phyloP scores from a whole-genome alignment of 2,113 vertebrate genomes.

The Phycodurus eques region DNA sequence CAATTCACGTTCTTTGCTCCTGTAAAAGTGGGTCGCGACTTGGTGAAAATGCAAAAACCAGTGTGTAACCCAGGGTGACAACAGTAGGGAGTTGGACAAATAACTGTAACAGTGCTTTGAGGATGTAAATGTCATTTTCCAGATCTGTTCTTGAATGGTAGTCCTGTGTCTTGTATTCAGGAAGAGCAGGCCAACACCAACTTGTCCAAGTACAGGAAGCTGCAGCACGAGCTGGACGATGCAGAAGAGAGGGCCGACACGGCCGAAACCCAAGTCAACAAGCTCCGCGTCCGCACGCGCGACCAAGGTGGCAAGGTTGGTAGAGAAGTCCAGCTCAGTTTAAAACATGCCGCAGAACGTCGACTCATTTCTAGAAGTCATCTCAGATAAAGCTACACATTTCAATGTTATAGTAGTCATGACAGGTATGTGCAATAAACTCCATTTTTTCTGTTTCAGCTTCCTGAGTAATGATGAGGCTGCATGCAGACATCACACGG shows the following conservation, averaged over 20 bases:
- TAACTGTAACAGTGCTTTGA: too few species aligned
- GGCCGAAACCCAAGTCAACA: conserved; percentile 89
- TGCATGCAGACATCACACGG: conserved; percentile 26
- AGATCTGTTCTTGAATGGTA: neutral
- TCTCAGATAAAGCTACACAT: neutral
- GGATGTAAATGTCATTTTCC: neutral
- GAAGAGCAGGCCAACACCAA: conserved; percentile 88
- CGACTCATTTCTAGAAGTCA: neutral
- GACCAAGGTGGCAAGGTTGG: conserved; percentile 84
- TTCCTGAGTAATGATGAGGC: conserved; percentile 55
- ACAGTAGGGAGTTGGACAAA: too few species aligned
- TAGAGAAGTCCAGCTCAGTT: too few species aligned
- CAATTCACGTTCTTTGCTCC: too few species aligned
- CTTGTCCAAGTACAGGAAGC: conserved; percentile 86
- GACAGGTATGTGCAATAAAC: neutral
- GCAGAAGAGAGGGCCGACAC: conserved; percentile 86
- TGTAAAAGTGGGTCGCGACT: too few species aligned
- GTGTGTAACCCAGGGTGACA: too few species aligned
- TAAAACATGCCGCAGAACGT: neutral
- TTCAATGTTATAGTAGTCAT: neutral
- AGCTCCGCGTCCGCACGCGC: conserved; percentile 80
- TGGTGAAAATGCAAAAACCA: too few species aligned
- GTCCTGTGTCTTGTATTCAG: conserved; percentile 54
- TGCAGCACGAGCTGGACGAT: conserved; percentile 87
- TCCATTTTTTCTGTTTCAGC: conserved; percentile 51